Evolutionary conservation across 2,888 invertebrate genomes (phyloP).

Genomic region (Lasius fuliginosus): DNA sequence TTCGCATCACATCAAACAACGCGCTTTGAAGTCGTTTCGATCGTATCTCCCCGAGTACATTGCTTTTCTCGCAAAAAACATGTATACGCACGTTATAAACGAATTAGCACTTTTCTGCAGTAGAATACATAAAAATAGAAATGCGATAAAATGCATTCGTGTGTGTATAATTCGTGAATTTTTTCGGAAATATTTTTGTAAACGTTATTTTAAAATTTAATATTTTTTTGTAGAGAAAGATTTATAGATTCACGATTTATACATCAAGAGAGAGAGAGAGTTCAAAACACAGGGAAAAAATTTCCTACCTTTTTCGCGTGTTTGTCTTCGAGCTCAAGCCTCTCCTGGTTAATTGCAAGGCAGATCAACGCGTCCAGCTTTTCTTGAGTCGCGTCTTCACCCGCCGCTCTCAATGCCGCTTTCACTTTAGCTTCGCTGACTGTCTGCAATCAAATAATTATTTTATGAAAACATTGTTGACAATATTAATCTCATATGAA

Average conservation of each 20-base stretch:
- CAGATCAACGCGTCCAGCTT: slow-evolving; percentile 88
- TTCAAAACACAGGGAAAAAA: not conserved
- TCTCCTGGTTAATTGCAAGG: slow-evolving; percentile 90
- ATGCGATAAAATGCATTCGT: not conserved
- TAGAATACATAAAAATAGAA: not conserved
- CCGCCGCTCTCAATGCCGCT: slow-evolving; percentile 89
- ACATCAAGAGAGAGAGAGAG: not conserved
- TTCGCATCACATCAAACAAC: not conserved
- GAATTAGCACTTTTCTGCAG: slow-evolving; percentile 11
- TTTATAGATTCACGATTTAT: not conserved
- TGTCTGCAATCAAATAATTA: slow-evolving; percentile 84
- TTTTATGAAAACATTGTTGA: not conserved
- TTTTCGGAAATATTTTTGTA: not conserved
- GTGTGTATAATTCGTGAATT: not conserved
- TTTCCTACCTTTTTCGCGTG: slow-evolving; percentile 90
- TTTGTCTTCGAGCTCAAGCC: slow-evolving; percentile 89
- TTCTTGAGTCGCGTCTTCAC: slow-evolving; percentile 88
- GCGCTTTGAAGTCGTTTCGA: slow-evolving; percentile 8
- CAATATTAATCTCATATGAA: not conserved
- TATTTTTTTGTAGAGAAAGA: not conserved
- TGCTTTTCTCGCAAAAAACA: not conserved
- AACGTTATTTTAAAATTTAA: not conserved
- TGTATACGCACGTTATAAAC: slow-evolving; percentile 1
- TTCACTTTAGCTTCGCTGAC: slow-evolving; percentile 89
- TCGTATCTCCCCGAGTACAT: not conserved